Base-by-base conservation (phyloP, 2,888 invertebrate species). In the Enoplolaimus lenunculus region DNA sequence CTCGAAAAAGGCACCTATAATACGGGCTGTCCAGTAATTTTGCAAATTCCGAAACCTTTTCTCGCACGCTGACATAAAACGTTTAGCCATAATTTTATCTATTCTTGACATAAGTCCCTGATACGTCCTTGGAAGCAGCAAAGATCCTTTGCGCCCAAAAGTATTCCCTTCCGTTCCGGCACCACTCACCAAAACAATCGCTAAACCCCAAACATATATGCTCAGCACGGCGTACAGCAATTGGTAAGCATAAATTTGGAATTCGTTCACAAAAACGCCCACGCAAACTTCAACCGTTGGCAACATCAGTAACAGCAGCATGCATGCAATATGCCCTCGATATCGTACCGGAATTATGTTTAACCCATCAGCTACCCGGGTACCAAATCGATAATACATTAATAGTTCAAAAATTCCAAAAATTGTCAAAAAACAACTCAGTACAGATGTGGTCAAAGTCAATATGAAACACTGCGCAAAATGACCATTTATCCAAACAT, bases 381-480 rank as follows among this genome's bases (percentile, higher is more conserved):
- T 69, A n/a, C 71, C 71, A 35, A 34, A 71, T 1, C 34, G 13
- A 1, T 34, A 16, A 35, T 72, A 72, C 68, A 68, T 64, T 16
- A 30, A 30, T 34, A 72, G 35, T 60, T 72, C 72, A 29, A 68
- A 2, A 16, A 13, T 2, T 28, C 71, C 72, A 64, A 59, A 68
- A 28, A 68, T 26, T 7, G 29, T 59, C 35, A 71, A 45, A 26
- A 69, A 16, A 3, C 30, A 7, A 3, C 29, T 34, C 33, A 71
- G 31, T n/a, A 72, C 21, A 21, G 60, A 26, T 31, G 69, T 28
- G 1, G 2, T 28, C 26, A 71, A 1, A 16, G 72, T 71, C 31
- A 69, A 64, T 26, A 71, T 13, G 34, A 72, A 65, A 31, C 72
- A 72, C 1, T 3, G 33, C n/a, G 72, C 60, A 59, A 72, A 72